These are phyloP conservation scores for Agrilus planipennis DNA, from an alignment of 1,140 invertebrate genomes.

Conservation along the genomic window DNA sequence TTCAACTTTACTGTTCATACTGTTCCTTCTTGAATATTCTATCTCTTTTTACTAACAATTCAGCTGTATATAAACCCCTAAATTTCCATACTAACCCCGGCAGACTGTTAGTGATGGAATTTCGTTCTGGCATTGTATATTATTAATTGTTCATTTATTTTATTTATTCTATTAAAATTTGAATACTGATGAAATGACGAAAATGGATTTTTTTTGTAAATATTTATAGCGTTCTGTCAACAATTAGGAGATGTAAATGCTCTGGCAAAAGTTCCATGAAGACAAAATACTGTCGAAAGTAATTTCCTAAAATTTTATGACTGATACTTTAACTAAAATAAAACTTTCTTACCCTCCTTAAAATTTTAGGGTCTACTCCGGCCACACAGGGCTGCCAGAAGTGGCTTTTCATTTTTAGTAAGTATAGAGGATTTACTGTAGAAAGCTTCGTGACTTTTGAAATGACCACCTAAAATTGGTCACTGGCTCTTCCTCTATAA, in stretches of 20 bases:
- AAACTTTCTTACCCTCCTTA: neutral
- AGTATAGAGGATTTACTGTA: too few species aligned
- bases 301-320: constrained; percentile 1
- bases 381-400: too few species aligned
- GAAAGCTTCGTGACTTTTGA: too few species aligned
- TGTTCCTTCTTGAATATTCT: too few species aligned
- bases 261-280: neutral
- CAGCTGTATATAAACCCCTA: too few species aligned
- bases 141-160: neutral
- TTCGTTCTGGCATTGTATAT: neutral
- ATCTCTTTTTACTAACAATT: too few species aligned
- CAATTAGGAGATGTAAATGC: neutral
- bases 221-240: constrained; percentile 1
- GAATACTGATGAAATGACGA: neutral
- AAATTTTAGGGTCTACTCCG: neutral
- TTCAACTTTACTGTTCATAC: too few species aligned
- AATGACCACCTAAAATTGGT: too few species aligned
- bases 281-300: neutral
- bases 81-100: too few species aligned
- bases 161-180: neutral
- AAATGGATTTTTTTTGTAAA: constrained; percentile 1
- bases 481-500: too few species aligned
- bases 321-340: neutral
- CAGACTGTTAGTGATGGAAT: too few species aligned
- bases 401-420: too few species aligned